Percentiles rank a stretch among this genome's conserved stretches.
Evolutionary conservation across 1,140 invertebrate species (phyloP).

Genomic region (Augochlora pura): DNA sequence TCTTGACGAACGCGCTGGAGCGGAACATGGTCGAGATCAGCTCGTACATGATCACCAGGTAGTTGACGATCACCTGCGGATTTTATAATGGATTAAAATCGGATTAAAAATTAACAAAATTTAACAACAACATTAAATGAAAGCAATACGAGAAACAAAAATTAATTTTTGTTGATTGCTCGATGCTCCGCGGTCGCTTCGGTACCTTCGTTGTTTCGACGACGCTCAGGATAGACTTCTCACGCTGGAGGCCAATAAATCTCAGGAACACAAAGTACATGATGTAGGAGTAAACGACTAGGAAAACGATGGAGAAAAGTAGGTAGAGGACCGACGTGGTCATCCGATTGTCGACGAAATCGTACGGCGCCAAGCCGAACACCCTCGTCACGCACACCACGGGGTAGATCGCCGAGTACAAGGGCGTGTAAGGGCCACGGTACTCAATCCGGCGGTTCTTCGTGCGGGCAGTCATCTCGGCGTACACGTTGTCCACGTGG

Average conservation of each 20-base stretch:
- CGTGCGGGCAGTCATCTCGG: not conserved
- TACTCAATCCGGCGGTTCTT: constrained; percentile 6
- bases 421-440: constrained; percentile 62
- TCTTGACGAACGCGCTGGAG: constrained; percentile 54
- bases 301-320: constrained; percentile 41
- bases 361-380: constrained; percentile 74
- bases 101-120: too few relatives aligned
- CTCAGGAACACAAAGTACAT: constrained; percentile 43
- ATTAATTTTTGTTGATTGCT: too few relatives aligned
- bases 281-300: constrained; percentile 47
- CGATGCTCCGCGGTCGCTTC: not conserved
- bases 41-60: constrained; percentile 52
- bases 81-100: too few relatives aligned
- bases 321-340: constrained; percentile 59
- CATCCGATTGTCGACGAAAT: constrained; percentile 62
- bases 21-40: constrained; percentile 38
- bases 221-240: constrained; percentile 32
- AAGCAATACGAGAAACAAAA: too few relatives aligned
- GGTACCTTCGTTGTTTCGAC: constrained; percentile 68
- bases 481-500: constrained; percentile 26
- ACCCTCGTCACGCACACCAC: constrained; percentile 61
- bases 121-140: too few relatives aligned
- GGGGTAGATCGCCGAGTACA: constrained; percentile 70
- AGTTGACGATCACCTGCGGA: constrained; percentile 69
- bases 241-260: not conserved